Conservation (phyloP, 2,113 vertebrate genomes). For the Sporophila hypoxantha region DNA sequence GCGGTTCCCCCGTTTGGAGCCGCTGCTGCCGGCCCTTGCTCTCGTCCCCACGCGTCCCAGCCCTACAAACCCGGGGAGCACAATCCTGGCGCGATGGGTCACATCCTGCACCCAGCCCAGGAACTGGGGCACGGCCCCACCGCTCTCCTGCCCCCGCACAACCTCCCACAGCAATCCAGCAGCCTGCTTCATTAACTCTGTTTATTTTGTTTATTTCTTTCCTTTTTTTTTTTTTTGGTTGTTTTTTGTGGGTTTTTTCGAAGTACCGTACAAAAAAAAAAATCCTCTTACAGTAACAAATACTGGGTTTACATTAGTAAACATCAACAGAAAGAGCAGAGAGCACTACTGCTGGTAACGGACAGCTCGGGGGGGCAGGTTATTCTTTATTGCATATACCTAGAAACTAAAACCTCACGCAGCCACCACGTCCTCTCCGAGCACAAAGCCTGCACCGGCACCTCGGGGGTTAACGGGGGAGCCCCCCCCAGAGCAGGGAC, state of each 20-base stretch:
- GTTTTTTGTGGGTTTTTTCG: background rate
- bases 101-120: slow-evolving; percentile 17
- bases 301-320: slow-evolving; percentile 66
- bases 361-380: background rate
- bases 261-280: slow-evolving; percentile 74
- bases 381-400: slow-evolving; percentile 43
- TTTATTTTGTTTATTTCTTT: slow-evolving; percentile 56
- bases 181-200: background rate
- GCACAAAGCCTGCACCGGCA: background rate
- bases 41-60: no score
- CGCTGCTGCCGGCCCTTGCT: background rate
- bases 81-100: background rate
- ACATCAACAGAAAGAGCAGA: slow-evolving; percentile 47
- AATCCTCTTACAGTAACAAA: slow-evolving; percentile 74
- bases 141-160: background rate
- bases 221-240: background rate
- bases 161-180: background rate
- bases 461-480: background rate
- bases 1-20: accelerated
- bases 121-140: background rate
- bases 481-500: background rate
- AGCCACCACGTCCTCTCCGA: background rate
- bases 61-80: background rate
- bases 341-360: slow-evolving; percentile 39
- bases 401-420: slow-evolving; percentile 1